Conservation (phyloP, 2,888 invertebrate species). For the Nephrotoma appendiculata region DNA sequence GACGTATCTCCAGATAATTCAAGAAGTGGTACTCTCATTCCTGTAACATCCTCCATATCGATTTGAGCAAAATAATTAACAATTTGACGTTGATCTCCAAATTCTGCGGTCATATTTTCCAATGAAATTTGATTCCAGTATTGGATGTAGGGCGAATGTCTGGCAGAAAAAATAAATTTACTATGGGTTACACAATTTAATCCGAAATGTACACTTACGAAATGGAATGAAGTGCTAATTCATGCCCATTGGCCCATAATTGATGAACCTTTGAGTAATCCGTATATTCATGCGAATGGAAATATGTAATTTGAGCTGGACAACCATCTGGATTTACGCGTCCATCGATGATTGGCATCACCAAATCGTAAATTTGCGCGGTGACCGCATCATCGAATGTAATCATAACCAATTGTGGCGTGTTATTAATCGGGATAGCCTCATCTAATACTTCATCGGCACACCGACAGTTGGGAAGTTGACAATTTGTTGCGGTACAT, state of each 20-base stretch:
- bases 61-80: constrained; percentile 35
- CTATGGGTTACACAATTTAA: background rate
- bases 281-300: constrained; percentile 57
- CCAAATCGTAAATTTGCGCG: constrained; percentile 37
- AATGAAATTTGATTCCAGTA: constrained; percentile 40
- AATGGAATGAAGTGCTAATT: constrained; percentile 57
- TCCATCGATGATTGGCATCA: constrained; percentile 35
- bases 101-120: constrained; percentile 38
- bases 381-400: constrained; percentile 54
- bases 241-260: constrained; percentile 41
- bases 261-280: constrained; percentile 46
- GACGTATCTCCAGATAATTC: constrained; percentile 40
- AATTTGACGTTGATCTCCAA: constrained; percentile 41
- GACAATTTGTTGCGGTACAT: background rate
- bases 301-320: constrained; percentile 48
- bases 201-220: constrained; percentile 17
- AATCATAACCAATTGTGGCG: constrained; percentile 40
- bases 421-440: constrained; percentile 18
- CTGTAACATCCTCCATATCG: constrained; percentile 28
- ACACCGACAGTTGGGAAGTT: constrained; percentile 25
- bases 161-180: background rate
- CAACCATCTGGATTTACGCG: constrained; percentile 50
- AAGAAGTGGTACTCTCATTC: constrained; percentile 39
- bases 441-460: constrained; percentile 20
- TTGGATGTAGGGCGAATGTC: background rate